Conservation (phyloP, 1,140 invertebrate species). For the Bradysia coprophila region DNA sequence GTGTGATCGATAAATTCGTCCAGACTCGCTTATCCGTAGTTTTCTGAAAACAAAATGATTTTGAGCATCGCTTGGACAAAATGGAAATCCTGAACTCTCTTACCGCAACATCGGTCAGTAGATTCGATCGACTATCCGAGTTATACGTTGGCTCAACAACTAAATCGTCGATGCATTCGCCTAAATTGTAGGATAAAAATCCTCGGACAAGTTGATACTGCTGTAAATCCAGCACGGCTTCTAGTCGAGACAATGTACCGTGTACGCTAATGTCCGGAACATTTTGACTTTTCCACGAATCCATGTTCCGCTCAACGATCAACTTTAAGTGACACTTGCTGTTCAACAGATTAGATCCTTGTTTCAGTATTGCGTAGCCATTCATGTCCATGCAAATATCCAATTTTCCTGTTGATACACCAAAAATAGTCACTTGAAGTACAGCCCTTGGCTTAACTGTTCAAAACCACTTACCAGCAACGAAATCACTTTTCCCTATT, state of each 20-base stretch:
- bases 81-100: no score
- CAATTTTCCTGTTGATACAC: neutral
- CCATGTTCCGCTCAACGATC: conserved; percentile 69
- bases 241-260: conserved; percentile 70
- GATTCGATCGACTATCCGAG: conserved; percentile 9
- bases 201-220: conserved; percentile 83
- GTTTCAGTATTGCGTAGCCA: conserved; percentile 26
- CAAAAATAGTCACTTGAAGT: neutral
- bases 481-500: conserved; percentile 7
- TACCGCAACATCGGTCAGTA: conserved; percentile 2
- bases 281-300: conserved; percentile 24
- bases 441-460: neutral
- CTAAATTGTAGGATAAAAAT: conserved; percentile 79
- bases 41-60: no score
- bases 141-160: conserved; percentile 11
- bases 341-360: conserved; percentile 44
- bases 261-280: conserved; percentile 76
- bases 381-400: conserved; percentile 12
- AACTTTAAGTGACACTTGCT: conserved; percentile 65
- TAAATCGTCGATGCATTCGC: conserved; percentile 66
- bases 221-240: conserved; percentile 58
- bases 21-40: conserved; percentile 35
- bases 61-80: no score
- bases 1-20: conserved; percentile 56
- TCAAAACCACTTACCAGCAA: neutral